Evolutionary conservation across 1,140 invertebrate species (phyloP).

Genomic region (Atta cephalotes): DNA sequence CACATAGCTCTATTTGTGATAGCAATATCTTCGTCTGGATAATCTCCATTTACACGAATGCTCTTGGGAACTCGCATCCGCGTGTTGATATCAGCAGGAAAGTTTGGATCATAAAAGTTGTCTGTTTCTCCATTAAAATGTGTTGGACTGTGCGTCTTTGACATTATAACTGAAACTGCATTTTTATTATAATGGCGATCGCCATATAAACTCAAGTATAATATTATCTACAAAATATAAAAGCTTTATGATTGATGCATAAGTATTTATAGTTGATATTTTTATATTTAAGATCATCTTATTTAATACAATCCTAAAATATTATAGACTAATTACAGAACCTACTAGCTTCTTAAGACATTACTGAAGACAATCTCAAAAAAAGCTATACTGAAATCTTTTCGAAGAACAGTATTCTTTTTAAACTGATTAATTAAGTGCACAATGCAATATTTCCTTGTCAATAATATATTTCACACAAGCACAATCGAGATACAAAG

Average conservation of each 20-base stretch:
- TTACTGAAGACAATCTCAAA: too few relatives aligned
- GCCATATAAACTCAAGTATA: not conserved
- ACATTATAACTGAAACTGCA: slow-evolving; percentile 85
- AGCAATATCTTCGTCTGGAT: slow-evolving; percentile 88
- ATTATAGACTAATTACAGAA: too few relatives aligned
- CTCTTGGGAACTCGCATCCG: slow-evolving; percentile 93
- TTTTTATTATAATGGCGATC: slow-evolving; percentile 8
- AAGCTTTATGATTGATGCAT: too few relatives aligned
- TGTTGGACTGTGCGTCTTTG: slow-evolving; percentile 87
- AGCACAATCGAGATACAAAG: not conserved
- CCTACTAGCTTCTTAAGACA: too few relatives aligned
- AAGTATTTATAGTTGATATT: too few relatives aligned
- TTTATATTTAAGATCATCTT: too few relatives aligned
- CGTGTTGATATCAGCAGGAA: slow-evolving; percentile 91
- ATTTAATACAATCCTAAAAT: too few relatives aligned
- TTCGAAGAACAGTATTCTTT: not conserved
- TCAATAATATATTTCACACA: not conserved
- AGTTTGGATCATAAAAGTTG: slow-evolving; percentile 90
- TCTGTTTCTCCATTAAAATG: slow-evolving; percentile 88
- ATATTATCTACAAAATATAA: too few relatives aligned
- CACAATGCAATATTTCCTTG: not conserved
- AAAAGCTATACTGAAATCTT: too few relatives aligned
- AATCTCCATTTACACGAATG: slow-evolving; percentile 91
- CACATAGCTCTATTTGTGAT: slow-evolving; percentile 88
- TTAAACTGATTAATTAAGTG: not conserved